Conservation (phyloP, 2,888 invertebrate genomes). For the Phrixothrix hirtus region DNA sequence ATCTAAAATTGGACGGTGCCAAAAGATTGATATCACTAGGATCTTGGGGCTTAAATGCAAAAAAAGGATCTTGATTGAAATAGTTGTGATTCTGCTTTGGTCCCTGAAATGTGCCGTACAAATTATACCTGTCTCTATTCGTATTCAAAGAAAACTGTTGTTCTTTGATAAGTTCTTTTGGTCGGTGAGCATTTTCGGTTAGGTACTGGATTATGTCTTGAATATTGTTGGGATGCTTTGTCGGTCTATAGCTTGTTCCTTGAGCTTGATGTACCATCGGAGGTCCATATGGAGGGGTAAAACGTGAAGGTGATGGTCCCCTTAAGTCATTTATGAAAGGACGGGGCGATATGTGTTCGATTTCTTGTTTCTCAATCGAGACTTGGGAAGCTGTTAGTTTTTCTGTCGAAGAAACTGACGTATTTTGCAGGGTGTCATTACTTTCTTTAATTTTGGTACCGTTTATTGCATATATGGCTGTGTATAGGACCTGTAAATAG, state of each 20-base stretch:
- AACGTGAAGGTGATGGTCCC: conserved; percentile 43
- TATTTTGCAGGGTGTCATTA: too few species aligned
- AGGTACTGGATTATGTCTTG: conserved; percentile 48
- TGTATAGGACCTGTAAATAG: conserved; percentile 13
- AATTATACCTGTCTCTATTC: conserved; percentile 4
- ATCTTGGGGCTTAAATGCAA: conserved; percentile 71
- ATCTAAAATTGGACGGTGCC: conserved; percentile 61
- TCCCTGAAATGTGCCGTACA: conserved; percentile 7
- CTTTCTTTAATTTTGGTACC: too few species aligned
- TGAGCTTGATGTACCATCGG: conserved; percentile 31
- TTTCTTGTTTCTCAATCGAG: conserved; percentile 14
- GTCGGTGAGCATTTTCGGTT: conserved; percentile 22
- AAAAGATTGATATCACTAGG: conserved; percentile 75
- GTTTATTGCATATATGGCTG: background rate
- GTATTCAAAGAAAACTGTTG: background rate
- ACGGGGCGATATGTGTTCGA: conserved; percentile 31
- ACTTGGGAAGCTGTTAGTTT: conserved; percentile 9
- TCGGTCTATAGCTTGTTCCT: conserved; percentile 23
- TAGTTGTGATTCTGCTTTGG: background rate
- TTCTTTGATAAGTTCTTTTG: conserved; percentile 12
- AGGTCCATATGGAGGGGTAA: conserved; percentile 27
- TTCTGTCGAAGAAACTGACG: conserved; percentile 4
- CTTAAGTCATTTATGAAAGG: conserved; percentile 43
- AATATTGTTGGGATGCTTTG: conserved; percentile 45
- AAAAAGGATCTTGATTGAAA: conserved; percentile 63